Evolutionary conservation across 2,113 vertebrate genomes (phyloP), one percentile per base, ranked within the genome.

Genomic region (Rhipidura dahli): DNA sequence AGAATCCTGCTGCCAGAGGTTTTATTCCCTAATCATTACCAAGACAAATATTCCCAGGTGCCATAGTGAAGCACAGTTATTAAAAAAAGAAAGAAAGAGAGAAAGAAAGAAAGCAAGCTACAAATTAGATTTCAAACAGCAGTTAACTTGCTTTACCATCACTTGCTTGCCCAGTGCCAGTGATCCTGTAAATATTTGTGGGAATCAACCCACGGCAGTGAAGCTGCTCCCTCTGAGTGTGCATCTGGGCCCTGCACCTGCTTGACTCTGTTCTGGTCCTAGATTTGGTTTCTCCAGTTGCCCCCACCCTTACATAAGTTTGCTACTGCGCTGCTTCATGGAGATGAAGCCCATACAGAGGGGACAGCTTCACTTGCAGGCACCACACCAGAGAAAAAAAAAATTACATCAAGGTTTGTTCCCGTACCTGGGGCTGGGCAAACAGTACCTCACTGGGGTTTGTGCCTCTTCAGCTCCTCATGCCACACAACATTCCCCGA

Each of bases 251-350:
- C 24, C 4, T 18, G 22, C 35, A 4, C 22, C 54, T 54, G 11
- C 78, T 60, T 35, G 37, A 8, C 51, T 61, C 35, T 24, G 1
- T 47, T 49, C 50, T 65, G 13, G n/a, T 45, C 42, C 56, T 9
- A 15, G 69, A 27, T 31, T 53, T 3, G 0, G 10, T 45, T 79
- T 66, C 39, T 90, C 45, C 44, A 7, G 39, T 4, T 3, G 1
- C 6, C 21, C 22, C 21, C 20, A 20, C 17, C 2, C 5, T 24
- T 7, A 63, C 35, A 39, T 2, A 31, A 2, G 0, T 45, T 69
- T 44, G 16, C 77, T 50, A 1, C 51, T 50, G 26, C 30, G 3
- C 33, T 19, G 12, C 11, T n/a, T 40, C 19, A 4, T 8, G 27
- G 40, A 56, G 39, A 19, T 50, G 49, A 59, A 91, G 30, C 21